Evolutionary conservation across 2,888 invertebrate species (phyloP), one percentile per base, ranked within the genome.

Genomic region (Caenorhabditis sp.): DNA sequence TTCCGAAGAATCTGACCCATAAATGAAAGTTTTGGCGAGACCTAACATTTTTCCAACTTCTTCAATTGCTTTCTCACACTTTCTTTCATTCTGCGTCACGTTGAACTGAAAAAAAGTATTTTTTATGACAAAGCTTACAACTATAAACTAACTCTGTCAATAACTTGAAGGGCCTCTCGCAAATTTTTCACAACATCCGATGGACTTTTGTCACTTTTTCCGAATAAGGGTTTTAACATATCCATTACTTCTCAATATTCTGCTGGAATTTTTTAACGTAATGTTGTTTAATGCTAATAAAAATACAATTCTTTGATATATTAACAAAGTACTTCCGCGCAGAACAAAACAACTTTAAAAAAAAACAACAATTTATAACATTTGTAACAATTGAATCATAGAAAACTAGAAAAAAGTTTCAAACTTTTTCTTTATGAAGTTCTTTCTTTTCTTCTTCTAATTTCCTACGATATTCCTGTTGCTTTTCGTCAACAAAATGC

Each of bases 1-100:
- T 90, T 99, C 97, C 78, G 95, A 93, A 89, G 97, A 97, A 60
- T 95, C 94, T 82, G 95, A 95, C 56, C 99, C 99, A 90, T 97
- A 97, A 79, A 99, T 91, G 93, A 97, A 95, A 87, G 94, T 95
- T 90, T 99, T 99, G 88, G 99, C 97, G 87, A 94, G 70, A 64
- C 83, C 85, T 43, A 87, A 71, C 80, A 81, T 92, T 83, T 93
- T 80, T 27, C 95, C 95, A 78, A 97, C 95, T 92, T 99, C 99
- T 89, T 99, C 99, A 89, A 95, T 95, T 60, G 91, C 91, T 91
- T 97, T 97, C 89, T 97, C 96, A 66, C 94, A 93, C 90, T 96
- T 97, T 89, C 95, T 95, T 89, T 97, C 97, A 67, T 58, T 72
- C 60, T 66, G 63, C n/a, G 56, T 57, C 31, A 59, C 12, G 23